A percentile compares a stretch with the other conserved stretches of the same genome.
phyloP scores from a whole-genome alignment of 2,113 vertebrate genomes.

The Oceanites oceanicus region DNA sequence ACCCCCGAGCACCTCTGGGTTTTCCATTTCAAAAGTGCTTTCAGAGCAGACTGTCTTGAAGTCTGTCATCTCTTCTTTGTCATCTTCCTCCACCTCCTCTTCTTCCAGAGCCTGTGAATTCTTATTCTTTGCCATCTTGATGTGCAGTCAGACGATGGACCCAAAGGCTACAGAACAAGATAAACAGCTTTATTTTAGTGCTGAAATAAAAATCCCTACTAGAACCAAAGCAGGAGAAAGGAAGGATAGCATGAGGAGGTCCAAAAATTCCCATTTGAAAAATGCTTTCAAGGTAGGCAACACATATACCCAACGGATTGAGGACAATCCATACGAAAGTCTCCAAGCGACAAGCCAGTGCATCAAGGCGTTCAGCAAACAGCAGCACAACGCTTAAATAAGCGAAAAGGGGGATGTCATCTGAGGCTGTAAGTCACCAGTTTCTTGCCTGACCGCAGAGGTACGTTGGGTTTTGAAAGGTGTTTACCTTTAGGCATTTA shows the following conservation, averaged over 20 bases:
- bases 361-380: background rate
- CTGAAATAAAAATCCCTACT: background rate
- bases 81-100: background rate
- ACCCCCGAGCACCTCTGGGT: background rate
- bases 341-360: background rate
- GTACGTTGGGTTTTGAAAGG: background rate
- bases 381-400: too few relatives aligned
- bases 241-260: background rate
- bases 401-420: background rate
- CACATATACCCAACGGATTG: too few relatives aligned
- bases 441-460: background rate
- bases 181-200: background rate
- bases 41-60: background rate
- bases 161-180: background rate
- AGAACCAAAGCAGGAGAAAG: background rate
- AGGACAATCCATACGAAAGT: background rate
- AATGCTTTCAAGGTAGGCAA: background rate
- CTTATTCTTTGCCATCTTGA: background rate
- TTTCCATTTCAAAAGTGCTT: background rate
- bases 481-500: too few relatives aligned
- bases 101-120: background rate
- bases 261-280: background rate
- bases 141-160: background rate
- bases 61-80: background rate
- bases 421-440: accelerated